phyloP scores from a whole-genome alignment of 2,113 vertebrate genomes.

The Anoplopoma fimbria region DNA sequence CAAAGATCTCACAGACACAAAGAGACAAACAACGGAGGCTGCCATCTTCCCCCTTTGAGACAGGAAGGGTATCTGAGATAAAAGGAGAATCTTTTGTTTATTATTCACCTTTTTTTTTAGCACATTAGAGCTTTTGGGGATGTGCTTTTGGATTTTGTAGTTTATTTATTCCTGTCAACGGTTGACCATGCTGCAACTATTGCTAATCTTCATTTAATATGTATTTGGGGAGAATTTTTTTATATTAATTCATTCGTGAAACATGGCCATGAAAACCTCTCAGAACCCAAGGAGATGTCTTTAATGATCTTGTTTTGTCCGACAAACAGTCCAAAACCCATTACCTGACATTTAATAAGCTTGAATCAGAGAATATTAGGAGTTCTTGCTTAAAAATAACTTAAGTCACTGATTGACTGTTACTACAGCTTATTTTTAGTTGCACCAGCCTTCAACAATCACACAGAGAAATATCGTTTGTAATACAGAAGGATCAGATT shows the following conservation, averaged over 20 bases:
- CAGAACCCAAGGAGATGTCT: not conserved
- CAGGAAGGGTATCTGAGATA: slow-evolving; percentile 13
- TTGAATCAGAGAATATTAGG: not conserved
- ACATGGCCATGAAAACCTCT: not conserved
- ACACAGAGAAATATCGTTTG: not conserved
- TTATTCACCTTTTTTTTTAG: not conserved
- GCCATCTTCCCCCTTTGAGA: slow-evolving; percentile 36
- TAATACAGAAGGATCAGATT: not conserved
- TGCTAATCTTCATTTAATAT: not conserved
- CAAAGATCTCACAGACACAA: slow-evolving; percentile 50
- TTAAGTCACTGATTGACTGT: not conserved
- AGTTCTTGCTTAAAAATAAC: not conserved
- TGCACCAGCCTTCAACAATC: not conserved
- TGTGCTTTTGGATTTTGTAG: not conserved
- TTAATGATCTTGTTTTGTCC: not conserved
- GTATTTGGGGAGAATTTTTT: not conserved
- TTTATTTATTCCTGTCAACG: not conserved
- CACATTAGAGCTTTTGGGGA: not conserved
- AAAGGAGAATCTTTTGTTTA: slow-evolving; percentile 44
- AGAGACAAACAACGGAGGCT: slow-evolving; percentile 28
- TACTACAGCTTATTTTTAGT: not conserved
- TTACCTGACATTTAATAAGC: not conserved
- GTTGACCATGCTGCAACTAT: not conserved
- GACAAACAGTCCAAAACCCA: not conserved
- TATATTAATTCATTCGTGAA: not conserved